A percentile compares a stretch with the other conserved stretches of the same genome.
Conservation (phyloP, 2,797 vertebrate genomes). For the Holocentrus rufus region DNA sequence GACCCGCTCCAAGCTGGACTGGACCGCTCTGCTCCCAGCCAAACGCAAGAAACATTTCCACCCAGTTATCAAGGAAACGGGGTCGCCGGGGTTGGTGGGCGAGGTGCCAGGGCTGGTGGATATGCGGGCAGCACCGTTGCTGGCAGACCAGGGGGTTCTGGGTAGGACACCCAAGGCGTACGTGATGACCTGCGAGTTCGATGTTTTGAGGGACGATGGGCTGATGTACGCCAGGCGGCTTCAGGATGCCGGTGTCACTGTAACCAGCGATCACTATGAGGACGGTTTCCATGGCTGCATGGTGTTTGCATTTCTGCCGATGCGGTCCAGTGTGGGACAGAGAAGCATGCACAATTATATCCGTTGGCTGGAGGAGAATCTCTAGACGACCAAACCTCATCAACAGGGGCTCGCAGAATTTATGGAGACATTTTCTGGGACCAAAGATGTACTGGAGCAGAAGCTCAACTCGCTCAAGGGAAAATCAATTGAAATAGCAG, state of each 20-base stretch:
- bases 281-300: slow-evolving; percentile 96
- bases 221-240: slow-evolving; percentile 90
- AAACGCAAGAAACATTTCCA: slow-evolving; percentile 84
- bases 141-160: slow-evolving; percentile 84
- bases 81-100: slow-evolving; percentile 76
- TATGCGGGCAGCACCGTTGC: slow-evolving; percentile 85
- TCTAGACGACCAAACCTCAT: slow-evolving; percentile 73
- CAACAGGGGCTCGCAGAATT: neutral
- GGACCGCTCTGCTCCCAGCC: slow-evolving; percentile 85
- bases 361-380: slow-evolving; percentile 90
- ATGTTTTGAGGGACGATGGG: slow-evolving; percentile 93
- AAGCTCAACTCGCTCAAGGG: neutral
- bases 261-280: slow-evolving; percentile 90
- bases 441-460: slow-evolving; percentile 6
- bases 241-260: slow-evolving; percentile 85
- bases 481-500: neutral
- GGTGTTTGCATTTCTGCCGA: slow-evolving; percentile 88
- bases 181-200: slow-evolving; percentile 94
- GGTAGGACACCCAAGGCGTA: slow-evolving; percentile 87
- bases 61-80: slow-evolving; percentile 79
- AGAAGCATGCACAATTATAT: slow-evolving; percentile 88
- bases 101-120: slow-evolving; percentile 87
- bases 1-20: slow-evolving; percentile 83
- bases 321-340: slow-evolving; percentile 84
- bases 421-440: neutral